Conservation (phyloP, 2,797 vertebrate genomes). For the Siniperca undulata region DNA sequence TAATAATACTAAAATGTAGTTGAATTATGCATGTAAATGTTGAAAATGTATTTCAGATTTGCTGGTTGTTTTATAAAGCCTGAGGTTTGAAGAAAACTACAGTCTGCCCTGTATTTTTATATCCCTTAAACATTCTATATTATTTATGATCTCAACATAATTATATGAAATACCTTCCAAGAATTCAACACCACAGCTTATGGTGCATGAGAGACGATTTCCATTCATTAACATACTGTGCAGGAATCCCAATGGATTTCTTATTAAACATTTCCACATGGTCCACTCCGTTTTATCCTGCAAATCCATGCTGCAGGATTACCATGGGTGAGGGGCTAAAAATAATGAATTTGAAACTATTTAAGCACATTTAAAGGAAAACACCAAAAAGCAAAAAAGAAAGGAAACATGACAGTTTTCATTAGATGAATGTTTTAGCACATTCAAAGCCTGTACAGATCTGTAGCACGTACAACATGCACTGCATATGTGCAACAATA, state of each 20-base stretch:
- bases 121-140: slow-evolving; percentile 49
- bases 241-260: slow-evolving; percentile 63
- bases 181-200: slow-evolving; percentile 56
- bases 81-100: slow-evolving; percentile 30
- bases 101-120: slow-evolving; percentile 26
- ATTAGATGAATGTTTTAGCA: slow-evolving; percentile 13
- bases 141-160: slow-evolving; percentile 64
- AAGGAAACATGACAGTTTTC: slow-evolving; percentile 5
- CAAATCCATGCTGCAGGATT: slow-evolving; percentile 68
- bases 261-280: slow-evolving; percentile 78
- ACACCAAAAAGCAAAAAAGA: slow-evolving; percentile 30
- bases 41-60: slow-evolving; percentile 45
- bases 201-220: slow-evolving; percentile 67
- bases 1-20: slow-evolving; percentile 29
- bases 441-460: slow-evolving; percentile 6
- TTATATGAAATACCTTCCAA: slow-evolving; percentile 54
- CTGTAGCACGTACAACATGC: background rate
- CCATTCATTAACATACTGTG: slow-evolving; percentile 68
- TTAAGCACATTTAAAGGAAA: slow-evolving; percentile 42
- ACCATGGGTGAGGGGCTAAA: slow-evolving; percentile 62
- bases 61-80: slow-evolving; percentile 30
- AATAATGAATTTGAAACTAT: slow-evolving; percentile 68
- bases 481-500: background rate
- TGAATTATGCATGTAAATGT: slow-evolving; percentile 59
- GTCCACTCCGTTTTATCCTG: slow-evolving; percentile 65